Percentiles rank a stretch among this genome's conserved stretches.
Evolutionary conservation across 2,797 vertebrate species (phyloP).

Genomic region (Cygnus olor): DNA sequence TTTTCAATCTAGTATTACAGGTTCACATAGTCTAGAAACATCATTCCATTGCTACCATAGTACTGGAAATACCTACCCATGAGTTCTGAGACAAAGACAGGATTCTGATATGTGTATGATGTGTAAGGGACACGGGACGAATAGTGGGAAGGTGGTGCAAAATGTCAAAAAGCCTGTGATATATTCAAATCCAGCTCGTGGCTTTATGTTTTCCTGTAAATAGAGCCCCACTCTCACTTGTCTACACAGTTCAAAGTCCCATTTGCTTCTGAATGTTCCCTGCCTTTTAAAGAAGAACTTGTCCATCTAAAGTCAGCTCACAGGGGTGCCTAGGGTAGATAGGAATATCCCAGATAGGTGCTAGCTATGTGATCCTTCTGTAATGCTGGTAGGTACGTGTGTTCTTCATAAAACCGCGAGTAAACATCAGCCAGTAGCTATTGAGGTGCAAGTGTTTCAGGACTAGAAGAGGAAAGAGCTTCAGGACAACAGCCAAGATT

Average conservation of each 20-base stretch:
- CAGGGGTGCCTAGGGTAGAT: background rate
- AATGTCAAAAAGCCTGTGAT: background rate
- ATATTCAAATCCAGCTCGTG: background rate
- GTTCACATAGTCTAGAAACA: background rate
- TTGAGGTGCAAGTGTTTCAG: background rate
- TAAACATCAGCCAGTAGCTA: background rate
- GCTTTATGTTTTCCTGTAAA: background rate
- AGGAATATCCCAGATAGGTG: background rate
- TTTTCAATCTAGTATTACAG: background rate
- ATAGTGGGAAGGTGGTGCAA: background rate
- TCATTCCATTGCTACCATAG: background rate
- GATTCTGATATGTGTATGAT: background rate
- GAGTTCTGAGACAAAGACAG: background rate
- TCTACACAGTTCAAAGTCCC: background rate
- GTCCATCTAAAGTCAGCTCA: background rate
- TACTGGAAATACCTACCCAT: background rate
- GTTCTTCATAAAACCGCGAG: background rate
- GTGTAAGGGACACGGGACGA: background rate
- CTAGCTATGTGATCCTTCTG: background rate
- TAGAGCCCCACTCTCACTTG: background rate
- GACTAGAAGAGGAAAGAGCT: background rate
- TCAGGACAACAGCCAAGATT: background rate
- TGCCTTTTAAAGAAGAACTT: background rate
- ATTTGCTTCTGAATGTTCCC: background rate
- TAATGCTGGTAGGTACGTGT: background rate